Base-by-base conservation (phyloP, 1,140 invertebrate species). In the Dreissena polymorpha region DNA sequence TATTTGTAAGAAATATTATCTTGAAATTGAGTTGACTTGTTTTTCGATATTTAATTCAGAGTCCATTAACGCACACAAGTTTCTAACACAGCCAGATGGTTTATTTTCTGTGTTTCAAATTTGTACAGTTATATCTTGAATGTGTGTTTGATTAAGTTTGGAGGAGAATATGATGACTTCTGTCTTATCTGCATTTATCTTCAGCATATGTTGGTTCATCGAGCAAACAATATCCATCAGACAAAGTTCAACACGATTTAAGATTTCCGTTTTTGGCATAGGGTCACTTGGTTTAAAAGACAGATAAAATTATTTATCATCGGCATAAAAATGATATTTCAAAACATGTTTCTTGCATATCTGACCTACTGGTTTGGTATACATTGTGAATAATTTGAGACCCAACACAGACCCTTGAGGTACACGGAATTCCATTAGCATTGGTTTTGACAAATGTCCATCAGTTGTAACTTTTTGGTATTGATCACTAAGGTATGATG, bases 341-440 rank as follows among this genome's bases (percentile, higher is more conserved):
- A 83, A 49, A 53, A 51, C 53, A 50, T 75, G 82, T 25, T 76
- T 74, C 51, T 64, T 72, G 50, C 71, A 82, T 50, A 82, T 82
- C 27, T 29, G 25, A 21, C 63, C 51, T 68, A 75, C 71, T 51
- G 70, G 80, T 60, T 68, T 82, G 39, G 77, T 80, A 49, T 82
- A 77, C 74, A 67, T 77, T 29, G 2, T 60, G 21, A n/a, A 60
- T 2, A n/a, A n/a, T 60, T 60, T 60, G 3, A 10, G 57, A n/a
- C 57, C 57, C 21, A 60, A 60, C 16, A 60, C 57, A 18, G 21
- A 60, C 16, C 57, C 67, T 68, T 68, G 67, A 3, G 67, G 67
- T 68, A 23, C 67, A 27, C 67, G 3, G 29, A 21, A 68, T 21
- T 68, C 25, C n/a, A 68, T 68, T 3, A 68, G 67, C 25, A 68